Evolutionary conservation across 2,797 vertebrate species (phyloP), one percentile per base, ranked within the genome.

Genomic region (Nothura maculosa): DNA sequence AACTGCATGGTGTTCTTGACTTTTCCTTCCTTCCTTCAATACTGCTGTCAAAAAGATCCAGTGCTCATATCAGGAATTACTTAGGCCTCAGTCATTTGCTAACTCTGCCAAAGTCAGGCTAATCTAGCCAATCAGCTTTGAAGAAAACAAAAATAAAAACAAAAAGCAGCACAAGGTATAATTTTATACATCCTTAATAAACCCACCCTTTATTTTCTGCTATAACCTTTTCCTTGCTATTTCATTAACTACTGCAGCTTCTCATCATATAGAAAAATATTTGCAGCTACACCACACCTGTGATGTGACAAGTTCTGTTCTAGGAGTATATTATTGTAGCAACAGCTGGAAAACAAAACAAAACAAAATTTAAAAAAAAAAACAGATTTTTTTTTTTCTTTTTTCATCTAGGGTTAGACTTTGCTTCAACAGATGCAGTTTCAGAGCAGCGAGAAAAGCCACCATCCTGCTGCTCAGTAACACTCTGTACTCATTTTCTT

Each of bases 91-190:
- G 94, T 95, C 95, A 94, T 96, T 85, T 96, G 97, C 97, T 96
- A 97, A 97, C 91, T 97, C 96, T 97, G 96, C 97, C 93, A 75
- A 97, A 96, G 95, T 97, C 97, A 97, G 97, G 97, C 97, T 98
- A 98, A 97, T 97, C 97, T 97, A 97, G 97, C 97, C 98, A 98
- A 96, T 89, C 95, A 98, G 96, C 96, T 97, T 96, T 95, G 91
- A 97, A 97, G 94, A 96, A 97, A 97, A 97, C 67, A 90, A 96
- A 94, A 96, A 93, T 64, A 90, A 95, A 97, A 96, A 43, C 85
- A 96, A 98, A 97, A 98, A 98, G 98, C 98, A 98, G 98, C 98
- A 98, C 97, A 98, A 97, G 93, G 94, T 98, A 96, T 97, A 98
- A 98, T 97, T 97, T 98, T 97, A 96, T 96, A 97, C 96, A 97